Conservation (phyloP, 2,888 invertebrate genomes). For the Calephelis perditalis region DNA sequence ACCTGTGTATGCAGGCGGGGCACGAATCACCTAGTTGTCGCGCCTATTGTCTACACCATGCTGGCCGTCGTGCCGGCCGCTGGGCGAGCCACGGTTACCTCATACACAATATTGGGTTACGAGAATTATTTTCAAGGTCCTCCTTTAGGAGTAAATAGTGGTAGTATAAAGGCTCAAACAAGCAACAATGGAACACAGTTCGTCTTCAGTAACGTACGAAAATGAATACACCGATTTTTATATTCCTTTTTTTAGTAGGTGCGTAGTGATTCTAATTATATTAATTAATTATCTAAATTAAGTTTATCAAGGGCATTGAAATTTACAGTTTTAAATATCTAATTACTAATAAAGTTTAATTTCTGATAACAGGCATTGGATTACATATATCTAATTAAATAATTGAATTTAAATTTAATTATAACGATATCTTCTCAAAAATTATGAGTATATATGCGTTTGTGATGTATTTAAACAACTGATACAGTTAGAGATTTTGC, state of each 20-base stretch:
- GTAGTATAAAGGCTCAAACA: slow-evolving; percentile 73
- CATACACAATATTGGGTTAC: slow-evolving; percentile 77
- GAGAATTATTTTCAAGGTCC: slow-evolving; percentile 76
- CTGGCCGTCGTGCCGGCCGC: slow-evolving; percentile 49
- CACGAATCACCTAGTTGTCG: slow-evolving; percentile 75
- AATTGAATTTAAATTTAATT: too few relatives aligned
- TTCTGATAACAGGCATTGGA: too few relatives aligned
- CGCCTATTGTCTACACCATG: slow-evolving; percentile 68
- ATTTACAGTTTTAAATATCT: too few relatives aligned
- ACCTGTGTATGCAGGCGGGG: slow-evolving; percentile 56
- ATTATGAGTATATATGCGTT: too few relatives aligned
- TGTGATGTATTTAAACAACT: too few relatives aligned
- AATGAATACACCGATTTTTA: slow-evolving; percentile 59
- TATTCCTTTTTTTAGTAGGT: slow-evolving; percentile 64
- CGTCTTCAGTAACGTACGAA: slow-evolving; percentile 56
- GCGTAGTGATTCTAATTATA: slow-evolving; percentile 39
- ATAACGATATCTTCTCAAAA: too few relatives aligned
- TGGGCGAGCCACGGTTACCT: slow-evolving; percentile 75
- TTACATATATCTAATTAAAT: too few relatives aligned
- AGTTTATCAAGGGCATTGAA: too few relatives aligned
- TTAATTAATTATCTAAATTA: background rate
- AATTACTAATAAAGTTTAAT: too few relatives aligned
- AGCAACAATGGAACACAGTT: slow-evolving; percentile 64
- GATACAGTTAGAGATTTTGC: too few relatives aligned
- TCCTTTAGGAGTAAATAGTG: slow-evolving; percentile 71